phyloP scores from a whole-genome alignment of 2,888 invertebrate species.

The Marronus borbonicus region DNA sequence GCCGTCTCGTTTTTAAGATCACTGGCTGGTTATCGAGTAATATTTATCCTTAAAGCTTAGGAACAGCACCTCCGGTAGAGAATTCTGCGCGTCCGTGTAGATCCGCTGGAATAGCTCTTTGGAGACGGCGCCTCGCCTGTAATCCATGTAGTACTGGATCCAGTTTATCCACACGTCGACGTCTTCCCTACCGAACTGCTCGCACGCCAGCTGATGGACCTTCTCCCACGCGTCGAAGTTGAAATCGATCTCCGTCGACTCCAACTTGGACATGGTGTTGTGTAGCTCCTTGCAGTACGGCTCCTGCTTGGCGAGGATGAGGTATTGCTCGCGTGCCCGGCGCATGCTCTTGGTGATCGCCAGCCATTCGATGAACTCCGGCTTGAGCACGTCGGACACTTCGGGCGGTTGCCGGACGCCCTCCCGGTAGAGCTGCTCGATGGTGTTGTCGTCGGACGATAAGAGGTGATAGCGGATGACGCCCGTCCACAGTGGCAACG shows the following conservation, averaged over 20 bases:
- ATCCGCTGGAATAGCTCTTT: conserved; percentile 12
- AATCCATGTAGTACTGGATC: conserved; percentile 68
- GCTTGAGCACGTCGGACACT: conserved; percentile 74
- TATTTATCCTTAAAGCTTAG: conserved; percentile 44
- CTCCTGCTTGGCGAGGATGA: conserved; percentile 69
- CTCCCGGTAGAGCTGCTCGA: conserved; percentile 68
- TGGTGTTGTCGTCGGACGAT: conserved; percentile 65
- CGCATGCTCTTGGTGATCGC: conserved; percentile 70
- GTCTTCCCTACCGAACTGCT: conserved; percentile 79
- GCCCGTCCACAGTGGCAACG: conserved; percentile 71
- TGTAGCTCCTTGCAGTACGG: conserved; percentile 65
- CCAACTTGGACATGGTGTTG: conserved; percentile 70
- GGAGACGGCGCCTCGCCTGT: neutral
- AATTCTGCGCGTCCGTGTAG: conserved; percentile 39
- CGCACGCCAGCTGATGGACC: conserved; percentile 76
- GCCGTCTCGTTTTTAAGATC: neutral
- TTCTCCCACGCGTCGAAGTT: conserved; percentile 73
- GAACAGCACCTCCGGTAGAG: conserved; percentile 39
- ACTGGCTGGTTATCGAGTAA: conserved; percentile 27
- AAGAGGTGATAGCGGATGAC: conserved; percentile 65
- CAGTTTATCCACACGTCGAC: conserved; percentile 83
- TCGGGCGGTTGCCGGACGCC: conserved; percentile 72
- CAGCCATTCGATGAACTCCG: conserved; percentile 76
- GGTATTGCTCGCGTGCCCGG: conserved; percentile 77
- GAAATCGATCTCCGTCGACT: conserved; percentile 70